Evolutionary conservation across 2,888 invertebrate species (phyloP), one percentile per base, ranked within the genome.

Genomic region (Chalcis sispes): DNA sequence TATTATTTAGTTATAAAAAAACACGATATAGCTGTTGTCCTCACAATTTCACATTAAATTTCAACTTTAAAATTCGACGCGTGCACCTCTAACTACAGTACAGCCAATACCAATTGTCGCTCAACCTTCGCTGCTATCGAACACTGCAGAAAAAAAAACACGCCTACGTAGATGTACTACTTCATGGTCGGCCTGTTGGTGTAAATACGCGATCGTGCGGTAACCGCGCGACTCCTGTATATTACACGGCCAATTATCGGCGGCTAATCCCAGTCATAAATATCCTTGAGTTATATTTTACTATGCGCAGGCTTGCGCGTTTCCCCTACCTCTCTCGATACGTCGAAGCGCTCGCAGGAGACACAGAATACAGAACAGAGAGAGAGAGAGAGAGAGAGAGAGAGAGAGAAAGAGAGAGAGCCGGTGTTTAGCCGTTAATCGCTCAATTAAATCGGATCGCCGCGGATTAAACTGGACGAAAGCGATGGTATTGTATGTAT

Each of bases 241-340:
- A 85, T 87, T 88, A 84, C 87, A 86, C 85, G 84, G 82, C 84
- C 86, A 87, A 87, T 87, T 87, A 83, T 85, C 81, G n/a, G 81
- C 82, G 81, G 85, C 72, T 87, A 88, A 88, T 88, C 88, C 72
- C 84, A 81, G 83, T 85, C 82, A 87, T 87, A 88, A 87, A 88
- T 88, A 88, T 85, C 85, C 81, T 84, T 87, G 87, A 87, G 86
- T 88, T 88, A 87, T 87, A 87, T 86, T 87, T 87, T 86, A 84
- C 82, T 10, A 85, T 80, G 32, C 15, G 20, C n/a, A 40, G 27
- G 29, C 15, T 64, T 40, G 15, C 40, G 8, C 25, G 13, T 23
- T 29, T n/a, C n/a, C 59, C 48, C 27, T 29, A n/a, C 56, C 2
- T 32, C 10, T 50, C 50, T 20, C 27, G 40, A 20, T 59, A 65